These are phyloP conservation scores for Episyrphus balteatus DNA, from an alignment of 1,140 invertebrate species.

Conservation along the genomic window DNA sequence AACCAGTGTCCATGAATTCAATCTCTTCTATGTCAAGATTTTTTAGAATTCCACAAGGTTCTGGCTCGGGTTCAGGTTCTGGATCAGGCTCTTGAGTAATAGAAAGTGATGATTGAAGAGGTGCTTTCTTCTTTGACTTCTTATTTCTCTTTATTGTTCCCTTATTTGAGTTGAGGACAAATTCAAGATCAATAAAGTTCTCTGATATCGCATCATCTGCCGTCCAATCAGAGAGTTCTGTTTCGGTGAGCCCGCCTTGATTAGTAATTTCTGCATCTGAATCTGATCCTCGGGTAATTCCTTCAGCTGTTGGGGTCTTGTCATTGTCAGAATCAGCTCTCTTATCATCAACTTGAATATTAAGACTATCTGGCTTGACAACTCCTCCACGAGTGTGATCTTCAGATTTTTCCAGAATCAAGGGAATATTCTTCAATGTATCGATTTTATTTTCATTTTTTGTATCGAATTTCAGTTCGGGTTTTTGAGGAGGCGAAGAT, in stretches of 20 bases:
- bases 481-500: constrained; percentile 18
- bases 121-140: constrained; percentile 24
- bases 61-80: constrained; percentile 28
- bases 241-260: constrained; percentile 62
- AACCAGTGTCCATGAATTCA: constrained; percentile 66
- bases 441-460: constrained; percentile 37
- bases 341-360: constrained; percentile 4
- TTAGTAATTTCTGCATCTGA: constrained; percentile 50
- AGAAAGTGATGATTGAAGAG: constrained; percentile 29
- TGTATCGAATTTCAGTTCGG: constrained; percentile 28
- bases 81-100: constrained; percentile 17
- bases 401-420: constrained; percentile 23
- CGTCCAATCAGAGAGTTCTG: constrained; percentile 76
- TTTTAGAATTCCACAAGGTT: constrained; percentile 27
- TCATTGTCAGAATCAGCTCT: constrained; percentile 18
- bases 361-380: constrained; percentile 25
- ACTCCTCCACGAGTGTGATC: constrained; percentile 7
- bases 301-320: constrained; percentile 29
- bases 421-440: constrained; percentile 29
- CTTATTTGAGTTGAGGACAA: constrained; percentile 45
- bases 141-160: constrained; percentile 41
- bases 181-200: constrained; percentile 55
- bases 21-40: constrained; percentile 41
- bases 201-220: constrained; percentile 63
- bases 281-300: constrained; percentile 19